phyloP scores from a whole-genome alignment of 2,797 vertebrate species.

The Lophura swinhoii region DNA sequence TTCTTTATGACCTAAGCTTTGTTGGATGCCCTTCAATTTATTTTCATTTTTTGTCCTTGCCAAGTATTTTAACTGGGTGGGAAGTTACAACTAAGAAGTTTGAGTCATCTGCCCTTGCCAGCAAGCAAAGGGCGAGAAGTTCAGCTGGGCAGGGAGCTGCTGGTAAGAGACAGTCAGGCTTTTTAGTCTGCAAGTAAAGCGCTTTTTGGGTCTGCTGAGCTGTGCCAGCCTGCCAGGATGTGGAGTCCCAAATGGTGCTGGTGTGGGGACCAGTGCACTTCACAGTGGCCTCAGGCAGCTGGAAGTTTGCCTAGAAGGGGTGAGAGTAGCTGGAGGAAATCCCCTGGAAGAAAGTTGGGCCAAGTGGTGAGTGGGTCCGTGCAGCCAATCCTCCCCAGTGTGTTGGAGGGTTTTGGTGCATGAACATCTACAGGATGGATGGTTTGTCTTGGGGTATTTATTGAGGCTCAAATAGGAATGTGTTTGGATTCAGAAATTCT shows the following conservation, averaged over 20 bases:
- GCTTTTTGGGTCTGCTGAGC: background rate
- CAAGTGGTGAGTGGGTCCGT: background rate
- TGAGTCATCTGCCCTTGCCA: background rate
- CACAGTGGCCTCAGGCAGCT: background rate
- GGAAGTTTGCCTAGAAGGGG: background rate
- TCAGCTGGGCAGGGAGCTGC: background rate
- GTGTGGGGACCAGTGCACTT: background rate
- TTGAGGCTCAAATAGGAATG: background rate
- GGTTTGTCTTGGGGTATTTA: background rate
- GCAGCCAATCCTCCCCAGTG: background rate
- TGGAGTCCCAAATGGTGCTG: background rate
- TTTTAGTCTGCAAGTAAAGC: background rate
- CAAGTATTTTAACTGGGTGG: background rate
- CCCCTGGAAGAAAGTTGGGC: background rate
- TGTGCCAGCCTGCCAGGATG: background rate
- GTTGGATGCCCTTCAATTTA: background rate
- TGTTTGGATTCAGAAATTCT: constrained; percentile 22
- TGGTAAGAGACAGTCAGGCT: background rate
- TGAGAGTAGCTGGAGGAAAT: background rate
- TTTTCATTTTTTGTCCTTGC: background rate
- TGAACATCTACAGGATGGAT: background rate
- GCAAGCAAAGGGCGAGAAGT: background rate
- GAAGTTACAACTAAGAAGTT: background rate
- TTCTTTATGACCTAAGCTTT: background rate
- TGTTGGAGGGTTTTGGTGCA: background rate